Evolutionary conservation across 2,888 invertebrate genomes (phyloP).

Genomic region (Drosophila lacicola): DNA sequence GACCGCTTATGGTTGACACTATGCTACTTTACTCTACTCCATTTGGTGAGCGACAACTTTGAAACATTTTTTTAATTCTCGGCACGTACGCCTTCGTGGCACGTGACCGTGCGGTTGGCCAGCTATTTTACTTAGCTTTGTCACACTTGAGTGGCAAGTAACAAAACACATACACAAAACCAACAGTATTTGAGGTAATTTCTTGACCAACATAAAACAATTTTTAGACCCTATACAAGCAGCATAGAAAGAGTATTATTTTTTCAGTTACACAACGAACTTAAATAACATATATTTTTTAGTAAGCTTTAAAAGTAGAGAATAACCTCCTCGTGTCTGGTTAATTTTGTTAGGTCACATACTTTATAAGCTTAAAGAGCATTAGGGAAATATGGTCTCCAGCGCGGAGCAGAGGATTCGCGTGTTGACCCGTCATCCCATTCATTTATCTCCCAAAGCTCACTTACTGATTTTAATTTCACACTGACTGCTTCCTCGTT

Average conservation of each 20-base stretch:
- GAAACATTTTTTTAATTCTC: constrained; percentile 28
- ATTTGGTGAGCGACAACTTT: constrained; percentile 24
- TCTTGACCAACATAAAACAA: constrained; percentile 15
- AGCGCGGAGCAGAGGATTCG: too few species aligned
- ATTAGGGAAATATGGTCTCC: too few species aligned
- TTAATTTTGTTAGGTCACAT: too few species aligned
- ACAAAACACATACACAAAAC: constrained; percentile 16
- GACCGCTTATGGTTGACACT: constrained; percentile 31
- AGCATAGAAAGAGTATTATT: not conserved
- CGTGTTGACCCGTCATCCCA: too few species aligned
- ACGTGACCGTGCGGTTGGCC: constrained; percentile 59
- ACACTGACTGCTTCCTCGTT: not conserved
- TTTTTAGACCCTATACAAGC: not conserved
- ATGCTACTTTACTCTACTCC: constrained; percentile 14
- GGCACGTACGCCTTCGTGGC: constrained; percentile 28
- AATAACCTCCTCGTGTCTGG: too few species aligned
- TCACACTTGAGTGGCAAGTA: constrained; percentile 41
- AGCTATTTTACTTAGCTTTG: constrained; percentile 20
- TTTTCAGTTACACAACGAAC: not conserved
- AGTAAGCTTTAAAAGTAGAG: too few species aligned
- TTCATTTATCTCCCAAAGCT: too few species aligned
- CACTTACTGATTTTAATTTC: too few species aligned
- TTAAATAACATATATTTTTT: too few species aligned
- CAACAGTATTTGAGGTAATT: constrained; percentile 13
- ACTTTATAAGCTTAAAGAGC: too few species aligned